Evolutionary conservation across 2,888 invertebrate species (phyloP).

Genomic region (Epinotia ramella): DNA sequence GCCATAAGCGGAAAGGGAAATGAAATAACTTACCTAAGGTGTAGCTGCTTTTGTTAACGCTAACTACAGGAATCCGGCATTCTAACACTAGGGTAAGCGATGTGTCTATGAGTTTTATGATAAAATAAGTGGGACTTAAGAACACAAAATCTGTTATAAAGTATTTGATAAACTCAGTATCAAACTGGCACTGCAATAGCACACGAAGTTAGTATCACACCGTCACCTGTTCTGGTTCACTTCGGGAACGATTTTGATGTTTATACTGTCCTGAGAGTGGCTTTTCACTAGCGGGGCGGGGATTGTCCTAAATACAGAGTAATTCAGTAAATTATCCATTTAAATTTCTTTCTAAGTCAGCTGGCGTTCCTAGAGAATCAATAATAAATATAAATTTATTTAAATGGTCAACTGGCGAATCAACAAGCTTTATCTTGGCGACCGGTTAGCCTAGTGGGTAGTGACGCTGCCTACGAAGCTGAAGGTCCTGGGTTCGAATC

Average conservation of each 20-base stretch:
- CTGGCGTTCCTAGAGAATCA: neutral
- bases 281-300: constrained; percentile 69
- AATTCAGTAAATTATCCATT: constrained; percentile 1
- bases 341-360: neutral
- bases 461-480: too few relatives aligned
- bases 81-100: neutral
- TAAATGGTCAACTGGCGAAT: too few relatives aligned
- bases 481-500: too few relatives aligned
- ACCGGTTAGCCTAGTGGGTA: too few relatives aligned
- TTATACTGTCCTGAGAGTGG: constrained; percentile 80
- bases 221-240: constrained; percentile 63
- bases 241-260: constrained; percentile 61
- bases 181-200: constrained; percentile 8
- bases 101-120: neutral
- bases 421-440: too few relatives aligned
- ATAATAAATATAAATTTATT: neutral
- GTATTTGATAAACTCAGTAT: neutral
- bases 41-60: neutral
- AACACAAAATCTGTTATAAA: constrained; percentile 8
- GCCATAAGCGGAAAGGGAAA: neutral
- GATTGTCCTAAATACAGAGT: constrained; percentile 51
- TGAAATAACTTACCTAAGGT: neutral
- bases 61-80: neutral
- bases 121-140: neutral
- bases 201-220: constrained; percentile 28